Percentiles rank a stretch among this genome's conserved stretches.
Conservation (phyloP, 2,113 vertebrate genomes). For the Gobius niger region DNA sequence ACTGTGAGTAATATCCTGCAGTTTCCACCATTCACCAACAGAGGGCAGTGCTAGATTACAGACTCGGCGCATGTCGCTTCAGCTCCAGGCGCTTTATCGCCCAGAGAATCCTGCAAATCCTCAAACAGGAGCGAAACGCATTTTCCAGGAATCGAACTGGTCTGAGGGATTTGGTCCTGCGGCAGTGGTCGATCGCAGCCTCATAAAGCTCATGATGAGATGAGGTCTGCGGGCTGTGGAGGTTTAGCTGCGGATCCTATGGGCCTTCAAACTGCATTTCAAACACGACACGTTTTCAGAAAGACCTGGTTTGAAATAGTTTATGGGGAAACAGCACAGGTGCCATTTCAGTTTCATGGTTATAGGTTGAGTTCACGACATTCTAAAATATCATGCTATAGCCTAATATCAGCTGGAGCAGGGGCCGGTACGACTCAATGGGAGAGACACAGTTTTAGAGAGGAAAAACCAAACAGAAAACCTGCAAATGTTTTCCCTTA, state of each 20-base stretch:
- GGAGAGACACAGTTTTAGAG: too few relatives aligned
- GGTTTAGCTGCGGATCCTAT: neutral
- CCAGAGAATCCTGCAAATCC: slow-evolving; percentile 30
- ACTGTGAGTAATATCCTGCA: slow-evolving; percentile 13
- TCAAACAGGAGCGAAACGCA: slow-evolving; percentile 21
- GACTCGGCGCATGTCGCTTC: neutral
- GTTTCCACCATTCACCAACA: slow-evolving; percentile 36
- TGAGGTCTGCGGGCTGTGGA: neutral
- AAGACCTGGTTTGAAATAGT: neutral
- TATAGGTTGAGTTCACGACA: too few relatives aligned
- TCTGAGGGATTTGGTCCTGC: slow-evolving; percentile 7
- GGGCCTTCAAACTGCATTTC: neutral
- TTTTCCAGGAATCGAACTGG: neutral
- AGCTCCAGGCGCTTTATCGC: slow-evolving; percentile 6
- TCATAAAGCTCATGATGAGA: slow-evolving; percentile 1
- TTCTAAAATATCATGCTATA: too few relatives aligned
- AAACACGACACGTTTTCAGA: neutral
- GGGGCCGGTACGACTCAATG: too few relatives aligned
- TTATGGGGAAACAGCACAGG: neutral
- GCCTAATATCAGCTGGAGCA: too few relatives aligned
- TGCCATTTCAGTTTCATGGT: too few relatives aligned
- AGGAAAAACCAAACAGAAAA: too few relatives aligned
- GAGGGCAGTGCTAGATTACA: slow-evolving; percentile 58
- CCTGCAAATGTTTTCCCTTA: too few relatives aligned
- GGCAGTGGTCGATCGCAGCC: slow-evolving; percentile 11